phyloP scores from a whole-genome alignment of 2,797 vertebrate genomes.

The Danionella dracula region DNA sequence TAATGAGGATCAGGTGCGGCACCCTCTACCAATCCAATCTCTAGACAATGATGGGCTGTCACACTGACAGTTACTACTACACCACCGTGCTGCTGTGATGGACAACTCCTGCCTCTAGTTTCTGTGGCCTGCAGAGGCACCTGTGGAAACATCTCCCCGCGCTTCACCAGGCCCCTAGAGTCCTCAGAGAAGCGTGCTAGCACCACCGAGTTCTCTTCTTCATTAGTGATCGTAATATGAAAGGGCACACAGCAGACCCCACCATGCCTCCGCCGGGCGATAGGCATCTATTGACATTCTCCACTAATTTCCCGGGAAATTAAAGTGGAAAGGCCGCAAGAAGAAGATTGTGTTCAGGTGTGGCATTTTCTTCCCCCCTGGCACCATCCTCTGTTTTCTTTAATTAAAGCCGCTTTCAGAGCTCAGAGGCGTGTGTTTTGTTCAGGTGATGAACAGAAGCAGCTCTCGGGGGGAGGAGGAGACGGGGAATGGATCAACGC shows the following conservation, averaged over 20 bases:
- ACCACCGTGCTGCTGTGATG: too few species aligned
- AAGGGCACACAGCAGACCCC: conserved; percentile 60
- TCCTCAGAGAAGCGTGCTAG: conserved; percentile 50
- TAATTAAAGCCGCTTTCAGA: conserved; percentile 77
- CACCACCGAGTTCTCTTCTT: conserved; percentile 60
- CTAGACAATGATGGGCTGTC: too few species aligned
- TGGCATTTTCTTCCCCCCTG: conserved; percentile 59
- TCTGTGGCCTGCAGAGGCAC: conserved; percentile 15
- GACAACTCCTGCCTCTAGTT: not conserved
- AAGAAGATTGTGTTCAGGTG: conserved; percentile 63
- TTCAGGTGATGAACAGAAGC: conserved; percentile 68
- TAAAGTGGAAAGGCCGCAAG: conserved; percentile 63
- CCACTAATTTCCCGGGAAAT: conserved; percentile 60
- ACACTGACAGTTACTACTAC: too few species aligned
- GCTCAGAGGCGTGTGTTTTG: conserved; percentile 68
- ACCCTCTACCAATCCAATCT: too few species aligned
- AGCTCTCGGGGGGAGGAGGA: conserved; percentile 65
- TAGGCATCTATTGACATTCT: conserved; percentile 62
- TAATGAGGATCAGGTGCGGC: too few species aligned
- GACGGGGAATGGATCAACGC: conserved; percentile 64
- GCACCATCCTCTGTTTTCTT: conserved; percentile 56
- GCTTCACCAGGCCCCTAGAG: conserved; percentile 44
- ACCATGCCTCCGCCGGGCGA: conserved; percentile 63
- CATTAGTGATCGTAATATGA: conserved; percentile 68
- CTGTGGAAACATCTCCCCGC: conserved; percentile 46